Conservation (phyloP, 2,797 vertebrate species). For the Margarornis squamiger region DNA sequence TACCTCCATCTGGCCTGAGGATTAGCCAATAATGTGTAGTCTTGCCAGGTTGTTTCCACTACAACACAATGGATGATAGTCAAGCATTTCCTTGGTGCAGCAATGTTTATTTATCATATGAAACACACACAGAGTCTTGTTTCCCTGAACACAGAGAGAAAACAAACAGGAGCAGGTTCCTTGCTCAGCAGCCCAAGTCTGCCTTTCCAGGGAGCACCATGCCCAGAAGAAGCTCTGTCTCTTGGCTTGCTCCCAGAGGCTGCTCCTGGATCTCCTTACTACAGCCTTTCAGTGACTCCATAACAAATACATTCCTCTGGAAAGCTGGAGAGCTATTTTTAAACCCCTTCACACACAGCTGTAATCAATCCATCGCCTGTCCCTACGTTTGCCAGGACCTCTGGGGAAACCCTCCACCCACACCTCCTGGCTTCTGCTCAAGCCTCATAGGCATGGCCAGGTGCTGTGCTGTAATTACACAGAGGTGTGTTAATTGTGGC, state of each 20-base stretch:
- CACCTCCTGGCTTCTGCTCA: neutral
- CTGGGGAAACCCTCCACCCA: conserved; percentile 51
- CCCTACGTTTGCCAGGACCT: accelerated
- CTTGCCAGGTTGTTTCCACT: conserved; percentile 27
- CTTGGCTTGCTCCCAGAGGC: neutral
- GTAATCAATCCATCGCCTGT: neutral
- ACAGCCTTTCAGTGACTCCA: conserved; percentile 21
- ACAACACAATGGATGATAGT: neutral
- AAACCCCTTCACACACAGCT: conserved; percentile 7
- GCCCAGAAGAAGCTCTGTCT: conserved; percentile 9
- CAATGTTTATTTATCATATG: neutral
- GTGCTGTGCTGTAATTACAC: neutral
- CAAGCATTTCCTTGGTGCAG: neutral
- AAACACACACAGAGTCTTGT: neutral
- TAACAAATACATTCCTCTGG: conserved; percentile 56
- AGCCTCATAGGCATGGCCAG: neutral
- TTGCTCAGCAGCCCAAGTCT: neutral
- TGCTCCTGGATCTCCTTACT: conserved; percentile 5
- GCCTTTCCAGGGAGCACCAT: neutral
- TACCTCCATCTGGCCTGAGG: neutral
- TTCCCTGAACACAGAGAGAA: conserved; percentile 29
- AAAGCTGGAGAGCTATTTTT: conserved; percentile 51
- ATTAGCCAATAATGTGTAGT: neutral
- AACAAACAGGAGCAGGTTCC: conserved; percentile 38
- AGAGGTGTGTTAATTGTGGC: neutral